phyloP scores from a whole-genome alignment of 2,888 invertebrate genomes.

The Heteromurus nitidus region DNA sequence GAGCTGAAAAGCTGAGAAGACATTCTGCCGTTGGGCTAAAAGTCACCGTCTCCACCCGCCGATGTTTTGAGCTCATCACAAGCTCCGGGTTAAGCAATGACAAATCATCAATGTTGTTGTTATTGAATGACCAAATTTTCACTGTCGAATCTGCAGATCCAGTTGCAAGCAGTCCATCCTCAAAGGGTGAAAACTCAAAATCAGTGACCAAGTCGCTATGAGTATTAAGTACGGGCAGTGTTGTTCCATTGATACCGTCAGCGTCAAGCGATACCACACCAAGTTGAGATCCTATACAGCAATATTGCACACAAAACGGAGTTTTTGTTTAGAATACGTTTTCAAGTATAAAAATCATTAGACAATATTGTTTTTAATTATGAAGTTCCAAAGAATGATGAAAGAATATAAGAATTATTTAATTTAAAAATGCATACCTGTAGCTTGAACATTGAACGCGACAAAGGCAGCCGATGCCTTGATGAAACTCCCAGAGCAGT shows the following conservation, averaged over 20 bases:
- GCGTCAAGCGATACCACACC: constrained; percentile 92
- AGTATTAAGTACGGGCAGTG: constrained; percentile 86
- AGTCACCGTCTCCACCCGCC: constrained; percentile 90
- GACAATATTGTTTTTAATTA: too few species aligned
- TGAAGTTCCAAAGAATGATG: neutral
- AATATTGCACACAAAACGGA: neutral
- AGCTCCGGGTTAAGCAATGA: constrained; percentile 78
- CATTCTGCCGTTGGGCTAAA: constrained; percentile 95
- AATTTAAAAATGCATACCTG: constrained; percentile 77
- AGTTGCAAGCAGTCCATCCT: constrained; percentile 92
- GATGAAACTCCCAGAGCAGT: constrained; percentile 96
- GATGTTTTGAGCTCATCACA: constrained; percentile 87
- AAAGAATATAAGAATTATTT: neutral
- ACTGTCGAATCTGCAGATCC: constrained; percentile 79
- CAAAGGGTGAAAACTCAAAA: constrained; percentile 96
- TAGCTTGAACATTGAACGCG: constrained; percentile 96
- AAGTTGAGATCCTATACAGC: constrained; percentile 84
- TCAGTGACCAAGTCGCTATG: constrained; percentile 95
- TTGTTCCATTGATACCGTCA: constrained; percentile 88
- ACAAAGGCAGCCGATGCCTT: constrained; percentile 93
- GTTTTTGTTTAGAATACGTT: neutral
- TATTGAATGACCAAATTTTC: constrained; percentile 73
- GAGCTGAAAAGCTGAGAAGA: constrained; percentile 90
- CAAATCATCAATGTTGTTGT: constrained; percentile 64
- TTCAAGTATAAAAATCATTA: too few species aligned